Evolutionary conservation across 2,888 invertebrate species (phyloP), one percentile per base, ranked within the genome.

Genomic region (Linyphia triangularis): DNA sequence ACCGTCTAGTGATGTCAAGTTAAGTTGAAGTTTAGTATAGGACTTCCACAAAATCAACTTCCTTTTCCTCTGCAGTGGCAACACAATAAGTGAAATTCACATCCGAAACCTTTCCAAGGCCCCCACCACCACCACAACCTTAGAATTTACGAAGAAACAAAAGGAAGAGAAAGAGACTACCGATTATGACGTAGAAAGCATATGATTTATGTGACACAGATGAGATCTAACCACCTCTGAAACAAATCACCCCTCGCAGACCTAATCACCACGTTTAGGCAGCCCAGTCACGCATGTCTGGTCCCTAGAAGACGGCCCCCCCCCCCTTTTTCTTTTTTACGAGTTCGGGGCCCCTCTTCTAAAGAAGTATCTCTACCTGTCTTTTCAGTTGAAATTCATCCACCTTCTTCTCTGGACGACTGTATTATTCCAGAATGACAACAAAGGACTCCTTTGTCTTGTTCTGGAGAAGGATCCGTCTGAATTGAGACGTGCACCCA

Each of bases 131-230:
- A 40, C n/a, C n/a, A n/a, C n/a, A n/a, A n/a, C n/a, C n/a, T n/a
- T n/a, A n/a, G n/a, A 57, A 75, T 24, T 26, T 26, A 24, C 10
- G 19, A 30, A n/a, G 30, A 26, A 30, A 33, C 33, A 65, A n/a
- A 24, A 13, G n/a, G 22, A 19, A 40, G n/a, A 70, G 40, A 26
- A 61, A 33, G 59, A 33, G 13, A 26, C 26, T 33, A 9, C 24
- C 22, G 16, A 81, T 81, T 69, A 81, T 81, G 81, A 59, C 69
- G 81, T 81, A 51, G 69, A 13, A 59, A 13, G 22, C 43, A 10
- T 69, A 57, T 81, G 81, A 81, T 81, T 61, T 61, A 77, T 37
- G 61, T 16, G 16, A 24, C n/a, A 63, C 22, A 51, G 24, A 65
- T 26, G 19, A 19, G 51, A 28, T n/a, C 16, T n/a, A 26, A 24